phyloP scores from a whole-genome alignment of 2,113 vertebrate species.

The Ibidorhyncha struthersii region DNA sequence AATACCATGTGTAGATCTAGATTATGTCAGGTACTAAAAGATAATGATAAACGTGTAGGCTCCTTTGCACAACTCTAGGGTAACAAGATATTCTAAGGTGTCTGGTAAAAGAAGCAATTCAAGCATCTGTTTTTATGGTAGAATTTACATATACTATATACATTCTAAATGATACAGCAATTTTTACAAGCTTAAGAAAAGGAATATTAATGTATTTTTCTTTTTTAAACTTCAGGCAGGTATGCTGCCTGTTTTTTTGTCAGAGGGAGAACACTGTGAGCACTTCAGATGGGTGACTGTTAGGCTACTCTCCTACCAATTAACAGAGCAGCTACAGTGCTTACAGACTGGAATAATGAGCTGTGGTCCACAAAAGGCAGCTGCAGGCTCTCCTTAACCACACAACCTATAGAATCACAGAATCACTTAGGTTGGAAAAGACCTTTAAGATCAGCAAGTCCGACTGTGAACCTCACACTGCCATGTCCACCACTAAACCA shows the following conservation, averaged over 20 bases:
- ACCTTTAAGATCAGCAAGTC: neutral
- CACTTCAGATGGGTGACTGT: neutral
- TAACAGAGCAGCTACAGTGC: neutral
- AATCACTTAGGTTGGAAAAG: neutral
- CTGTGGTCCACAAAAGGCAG: neutral
- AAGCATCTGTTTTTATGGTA: neutral
- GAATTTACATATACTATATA: neutral
- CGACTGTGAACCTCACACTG: neutral
- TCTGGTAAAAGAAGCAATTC: neutral
- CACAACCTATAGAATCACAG: neutral
- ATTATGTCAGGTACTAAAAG: neutral
- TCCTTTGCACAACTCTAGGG: neutral
- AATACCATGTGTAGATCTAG: neutral
- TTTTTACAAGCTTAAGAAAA: neutral
- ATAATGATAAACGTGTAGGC: rapidly evolving
- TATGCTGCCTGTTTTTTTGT: neutral
- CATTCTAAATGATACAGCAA: neutral
- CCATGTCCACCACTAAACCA: neutral
- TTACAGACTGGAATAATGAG: neutral
- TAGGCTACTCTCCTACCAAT: neutral
- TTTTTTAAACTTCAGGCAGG: neutral
- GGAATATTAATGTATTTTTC: neutral
- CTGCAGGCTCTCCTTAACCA: neutral
- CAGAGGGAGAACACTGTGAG: neutral
- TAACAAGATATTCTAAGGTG: neutral